phyloP scores from a whole-genome alignment of 2,113 vertebrate genomes.

The Raphicerus campestris region DNA sequence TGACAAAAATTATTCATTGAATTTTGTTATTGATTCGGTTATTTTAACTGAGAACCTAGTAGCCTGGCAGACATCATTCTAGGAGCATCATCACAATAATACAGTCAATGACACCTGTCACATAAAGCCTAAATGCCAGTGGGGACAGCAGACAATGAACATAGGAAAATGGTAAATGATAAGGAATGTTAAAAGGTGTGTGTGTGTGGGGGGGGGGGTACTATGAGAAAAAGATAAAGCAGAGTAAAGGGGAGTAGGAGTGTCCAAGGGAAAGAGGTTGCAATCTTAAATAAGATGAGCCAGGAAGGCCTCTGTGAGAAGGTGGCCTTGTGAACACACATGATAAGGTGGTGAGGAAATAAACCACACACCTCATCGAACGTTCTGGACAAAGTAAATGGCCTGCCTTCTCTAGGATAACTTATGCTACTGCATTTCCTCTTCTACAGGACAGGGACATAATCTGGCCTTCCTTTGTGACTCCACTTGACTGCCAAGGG shows the following conservation, averaged over 20 bases:
- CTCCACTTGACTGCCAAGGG: not conserved
- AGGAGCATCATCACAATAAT: not conserved
- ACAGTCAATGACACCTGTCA: not conserved
- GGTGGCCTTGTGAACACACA: not conserved
- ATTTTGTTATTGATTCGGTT: not conserved
- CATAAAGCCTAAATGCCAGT: not conserved
- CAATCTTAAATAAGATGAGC: not conserved
- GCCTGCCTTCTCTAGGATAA: not conserved
- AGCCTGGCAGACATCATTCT: not conserved
- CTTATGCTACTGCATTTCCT: not conserved
- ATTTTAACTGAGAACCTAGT: not conserved
- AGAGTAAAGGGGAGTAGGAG: not conserved
- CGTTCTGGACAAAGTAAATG: not conserved
- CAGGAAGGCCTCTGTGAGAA: not conserved
- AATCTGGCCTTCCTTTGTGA: not conserved
- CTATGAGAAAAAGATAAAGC: not conserved
- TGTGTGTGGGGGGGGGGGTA: rapidly evolving
- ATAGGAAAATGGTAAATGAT: not conserved
- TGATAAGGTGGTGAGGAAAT: not conserved
- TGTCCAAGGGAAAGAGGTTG: not conserved
- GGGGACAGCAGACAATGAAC: not conserved
- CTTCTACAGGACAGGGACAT: not conserved
- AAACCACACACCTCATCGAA: not conserved
- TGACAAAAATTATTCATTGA: not conserved
- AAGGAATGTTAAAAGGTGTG: not conserved